phyloP scores from a whole-genome alignment of 2,113 vertebrate species.

The Notechis scutatus region DNA sequence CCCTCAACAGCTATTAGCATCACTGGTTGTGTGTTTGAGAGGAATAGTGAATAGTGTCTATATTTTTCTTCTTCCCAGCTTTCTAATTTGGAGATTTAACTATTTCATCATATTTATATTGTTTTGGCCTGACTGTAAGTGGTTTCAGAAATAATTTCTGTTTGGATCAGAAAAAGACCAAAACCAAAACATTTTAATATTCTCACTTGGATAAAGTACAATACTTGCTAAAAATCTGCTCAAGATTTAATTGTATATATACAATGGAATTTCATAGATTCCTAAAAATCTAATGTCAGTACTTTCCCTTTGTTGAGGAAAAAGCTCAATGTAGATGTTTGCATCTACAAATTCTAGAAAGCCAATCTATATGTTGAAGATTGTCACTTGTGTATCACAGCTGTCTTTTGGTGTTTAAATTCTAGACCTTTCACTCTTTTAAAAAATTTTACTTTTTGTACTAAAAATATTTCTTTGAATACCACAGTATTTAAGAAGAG shows the following conservation, averaged over 20 bases:
- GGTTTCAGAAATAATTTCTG: neutral
- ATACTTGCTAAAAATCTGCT: neutral
- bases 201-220: neutral
- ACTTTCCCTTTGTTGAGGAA: neutral
- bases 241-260: neutral
- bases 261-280: neutral
- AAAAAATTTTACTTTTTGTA: neutral
- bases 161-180: neutral
- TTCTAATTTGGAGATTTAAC: neutral
- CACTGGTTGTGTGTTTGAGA: neutral
- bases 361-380: neutral
- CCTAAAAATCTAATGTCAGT: neutral
- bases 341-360: neutral
- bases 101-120: neutral
- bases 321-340: no score
- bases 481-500: neutral
- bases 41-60: neutral
- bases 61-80: neutral
- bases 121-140: neutral
- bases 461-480: neutral
- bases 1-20: neutral
- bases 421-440: neutral
- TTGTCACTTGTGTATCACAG: neutral
- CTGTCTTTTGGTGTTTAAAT: neutral
- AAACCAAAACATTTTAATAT: neutral